These are phyloP conservation scores for Cariama cristata DNA, from an alignment of 2,113 vertebrate genomes.

Conservation along the genomic window DNA sequence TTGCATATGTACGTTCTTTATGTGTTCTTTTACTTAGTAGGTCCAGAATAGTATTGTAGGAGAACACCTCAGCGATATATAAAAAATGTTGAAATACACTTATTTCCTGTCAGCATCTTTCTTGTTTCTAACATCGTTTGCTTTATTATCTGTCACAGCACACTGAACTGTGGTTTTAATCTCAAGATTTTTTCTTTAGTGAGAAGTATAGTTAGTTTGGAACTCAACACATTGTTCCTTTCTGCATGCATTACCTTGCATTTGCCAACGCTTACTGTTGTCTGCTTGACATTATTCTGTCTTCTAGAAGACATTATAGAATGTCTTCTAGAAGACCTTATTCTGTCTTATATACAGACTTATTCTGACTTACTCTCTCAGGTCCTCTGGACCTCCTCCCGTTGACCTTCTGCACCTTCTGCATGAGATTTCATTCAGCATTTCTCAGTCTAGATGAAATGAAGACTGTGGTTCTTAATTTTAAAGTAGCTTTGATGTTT, in stretches of 20 bases:
- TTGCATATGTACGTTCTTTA: background rate
- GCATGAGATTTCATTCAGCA: background rate
- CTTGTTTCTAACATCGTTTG: background rate
- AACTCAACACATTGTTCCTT: background rate
- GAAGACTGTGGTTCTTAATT: background rate
- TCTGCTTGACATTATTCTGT: background rate
- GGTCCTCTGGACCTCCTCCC: background rate
- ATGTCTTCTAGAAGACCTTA: too few species aligned
- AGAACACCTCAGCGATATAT: background rate
- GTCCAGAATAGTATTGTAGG: background rate
- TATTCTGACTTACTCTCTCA: background rate
- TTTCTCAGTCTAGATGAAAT: background rate
- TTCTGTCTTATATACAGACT: background rate
- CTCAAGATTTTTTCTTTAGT: background rate
- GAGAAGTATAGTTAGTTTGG: background rate
- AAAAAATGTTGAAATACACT: background rate
- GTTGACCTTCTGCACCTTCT: background rate
- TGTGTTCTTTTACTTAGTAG: background rate
- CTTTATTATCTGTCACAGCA: background rate
- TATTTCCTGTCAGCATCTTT: background rate
- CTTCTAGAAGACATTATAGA: too few species aligned
- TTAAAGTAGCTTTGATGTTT: background rate
- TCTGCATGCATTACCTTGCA: background rate
- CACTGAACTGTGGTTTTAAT: background rate
- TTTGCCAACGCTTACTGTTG: background rate